Base-by-base conservation (phyloP, 2,113 vertebrate species). In the Eptesicus fuscus region DNA sequence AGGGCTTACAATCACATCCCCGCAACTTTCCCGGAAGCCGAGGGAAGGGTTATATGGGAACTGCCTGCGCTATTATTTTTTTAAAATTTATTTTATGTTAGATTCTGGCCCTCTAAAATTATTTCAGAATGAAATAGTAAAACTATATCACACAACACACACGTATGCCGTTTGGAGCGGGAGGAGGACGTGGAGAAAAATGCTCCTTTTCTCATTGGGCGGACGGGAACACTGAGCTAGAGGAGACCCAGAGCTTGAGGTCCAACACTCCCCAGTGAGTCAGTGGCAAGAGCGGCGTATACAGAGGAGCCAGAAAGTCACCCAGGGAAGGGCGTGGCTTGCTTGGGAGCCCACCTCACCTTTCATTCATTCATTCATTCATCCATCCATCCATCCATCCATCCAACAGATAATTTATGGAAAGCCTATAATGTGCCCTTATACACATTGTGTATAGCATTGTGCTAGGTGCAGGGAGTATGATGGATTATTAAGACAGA, bases 21-120 rank as follows among this genome's bases (percentile, higher is more conserved):
- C 1, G 6, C 9, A n/a, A 16, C 20, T 22, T 2, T 14, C 20
- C 0, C n/a, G 69, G 25, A 28, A 28, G 23, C 11, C 7, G 22
- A 11, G 7, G 22, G 42, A 32, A 35, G 79, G 40, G 61, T 2
- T 32, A 25, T 2, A 25, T 11, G 10, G 51, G 28, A 44, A 23
- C 7, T 2, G 20, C 10, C 32, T 42, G 51, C 6, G 40, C 13
- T 53, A 13, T 40, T 63, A 9, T 32, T 51, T 69, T 70, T 71
- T 28, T 42, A 16, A 28, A 65, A 18, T 25, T 59, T 56, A 56
- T 56, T 59, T 59, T 59, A 59, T 59, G 9, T 25, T 25, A 61
- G 32, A 37, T 37, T 49, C 67, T 28, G 5, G 18, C 2, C 4
- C 6, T 59, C 12, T 78, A 69, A 77, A 71, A 61, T 86, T 1